Evolutionary conservation across 2,888 invertebrate species (phyloP).

Genomic region (Tuta absoluta): DNA sequence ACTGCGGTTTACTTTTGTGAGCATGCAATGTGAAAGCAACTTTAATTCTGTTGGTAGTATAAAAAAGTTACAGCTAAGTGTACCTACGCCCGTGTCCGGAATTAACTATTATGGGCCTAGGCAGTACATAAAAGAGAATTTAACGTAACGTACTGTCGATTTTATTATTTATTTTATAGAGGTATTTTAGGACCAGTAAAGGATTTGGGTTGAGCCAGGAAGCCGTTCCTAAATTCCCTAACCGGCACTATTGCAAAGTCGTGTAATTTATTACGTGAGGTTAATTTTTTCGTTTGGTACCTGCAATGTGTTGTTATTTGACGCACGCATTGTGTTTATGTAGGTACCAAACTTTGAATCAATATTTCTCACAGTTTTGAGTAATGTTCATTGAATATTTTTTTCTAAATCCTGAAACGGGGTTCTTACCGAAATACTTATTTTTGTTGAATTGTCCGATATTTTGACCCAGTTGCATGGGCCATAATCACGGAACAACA

Average conservation of each 20-base stretch:
- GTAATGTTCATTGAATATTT: no score
- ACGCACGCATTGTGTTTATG: not conserved
- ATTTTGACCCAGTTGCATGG: no score
- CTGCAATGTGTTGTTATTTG: not conserved
- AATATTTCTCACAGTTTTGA: no score
- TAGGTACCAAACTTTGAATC: no score
- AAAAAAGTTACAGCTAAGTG: not conserved
- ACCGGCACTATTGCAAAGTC: not conserved
- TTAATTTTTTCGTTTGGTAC: not conserved
- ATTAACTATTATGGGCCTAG: constrained; percentile 45
- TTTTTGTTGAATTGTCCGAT: no score
- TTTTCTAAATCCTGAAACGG: no score
- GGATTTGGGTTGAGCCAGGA: not conserved
- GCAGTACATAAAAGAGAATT: constrained; percentile 55
- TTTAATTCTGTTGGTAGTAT: not conserved
- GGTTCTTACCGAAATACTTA: no score
- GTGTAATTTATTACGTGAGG: constrained; percentile 14
- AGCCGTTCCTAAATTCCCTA: not conserved
- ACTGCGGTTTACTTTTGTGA: no score
- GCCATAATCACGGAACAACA: no score
- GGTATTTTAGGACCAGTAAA: constrained; percentile 19
- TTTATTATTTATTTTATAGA: constrained; percentile 60
- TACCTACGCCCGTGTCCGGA: constrained; percentile 21
- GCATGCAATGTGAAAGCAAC: no score
- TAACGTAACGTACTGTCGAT: constrained; percentile 49